These are phyloP conservation scores for Sphaerophoria rueppellii DNA, from an alignment of 2,888 invertebrate genomes.

Conservation along the genomic window DNA sequence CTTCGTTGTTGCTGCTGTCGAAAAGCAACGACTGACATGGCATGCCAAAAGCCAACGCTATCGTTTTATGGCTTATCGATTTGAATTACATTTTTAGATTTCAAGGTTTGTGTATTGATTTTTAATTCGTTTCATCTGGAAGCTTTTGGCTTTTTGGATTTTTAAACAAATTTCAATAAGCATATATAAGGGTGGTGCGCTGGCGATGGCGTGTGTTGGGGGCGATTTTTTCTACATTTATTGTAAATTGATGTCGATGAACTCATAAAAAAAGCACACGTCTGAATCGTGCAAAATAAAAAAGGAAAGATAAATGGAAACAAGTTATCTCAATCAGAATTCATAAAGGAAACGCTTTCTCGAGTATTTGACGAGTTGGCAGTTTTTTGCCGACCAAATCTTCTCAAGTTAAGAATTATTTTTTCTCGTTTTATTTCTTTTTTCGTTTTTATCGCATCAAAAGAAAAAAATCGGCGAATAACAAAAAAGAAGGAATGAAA, in stretches of 20 bases:
- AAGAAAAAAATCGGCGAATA: neutral
- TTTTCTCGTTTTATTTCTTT: neutral
- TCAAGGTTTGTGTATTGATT: slow-evolving; percentile 71
- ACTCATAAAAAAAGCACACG: slow-evolving; percentile 56
- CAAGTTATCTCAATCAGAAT: neutral
- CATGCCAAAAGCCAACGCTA: slow-evolving; percentile 26
- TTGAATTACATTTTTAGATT: slow-evolving; percentile 67
- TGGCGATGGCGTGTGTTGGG: neutral
- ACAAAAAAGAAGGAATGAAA: neutral
- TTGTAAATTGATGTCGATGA: slow-evolving; percentile 42
- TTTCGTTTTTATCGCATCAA: slow-evolving; percentile 22
- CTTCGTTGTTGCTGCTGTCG: neutral
- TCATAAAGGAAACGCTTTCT: slow-evolving; percentile 23
- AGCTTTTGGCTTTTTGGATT: slow-evolving; percentile 43
- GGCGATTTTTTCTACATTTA: too few species aligned
- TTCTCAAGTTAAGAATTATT: slow-evolving; percentile 28
- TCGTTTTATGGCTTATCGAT: slow-evolving; percentile 47
- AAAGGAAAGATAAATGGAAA: slow-evolving; percentile 37
- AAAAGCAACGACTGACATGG: slow-evolving; percentile 4
- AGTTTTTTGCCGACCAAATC: slow-evolving; percentile 4
- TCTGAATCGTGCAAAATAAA: neutral
- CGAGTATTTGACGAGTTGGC: slow-evolving; percentile 37
- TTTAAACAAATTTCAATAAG: neutral
- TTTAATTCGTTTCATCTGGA: slow-evolving; percentile 51
- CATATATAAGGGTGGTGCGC: neutral